Percentiles rank a stretch among this genome's conserved stretches.
Evolutionary conservation across 2,113 vertebrate genomes (phyloP).

Genomic region (Ptilorrhoa leucosticta): DNA sequence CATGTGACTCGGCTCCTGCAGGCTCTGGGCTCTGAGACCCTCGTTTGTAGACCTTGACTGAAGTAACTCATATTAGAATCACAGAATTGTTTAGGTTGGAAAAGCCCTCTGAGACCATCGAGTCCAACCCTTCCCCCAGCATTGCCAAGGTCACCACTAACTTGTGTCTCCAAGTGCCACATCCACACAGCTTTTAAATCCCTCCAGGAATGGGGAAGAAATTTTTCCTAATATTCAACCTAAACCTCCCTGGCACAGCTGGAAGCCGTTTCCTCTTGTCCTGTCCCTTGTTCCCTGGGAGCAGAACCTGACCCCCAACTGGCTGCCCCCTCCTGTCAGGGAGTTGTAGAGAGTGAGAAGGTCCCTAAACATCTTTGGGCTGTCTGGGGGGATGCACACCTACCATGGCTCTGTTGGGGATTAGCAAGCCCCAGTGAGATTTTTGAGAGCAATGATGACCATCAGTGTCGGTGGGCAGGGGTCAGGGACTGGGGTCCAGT

Average conservation of each 20-base stretch:
- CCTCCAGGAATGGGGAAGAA: neutral
- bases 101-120: neutral
- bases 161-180: neutral
- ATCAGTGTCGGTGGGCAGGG: fast-evolving
- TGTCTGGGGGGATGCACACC: neutral
- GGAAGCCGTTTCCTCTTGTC: neutral
- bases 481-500: neutral
- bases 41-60: fast-evolving
- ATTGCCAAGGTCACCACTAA: neutral
- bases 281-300: neutral
- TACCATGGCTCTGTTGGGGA: neutral
- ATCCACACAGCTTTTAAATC: neutral
- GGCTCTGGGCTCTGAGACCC: neutral
- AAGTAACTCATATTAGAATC: fast-evolving
- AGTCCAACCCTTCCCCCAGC: neutral
- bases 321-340: neutral
- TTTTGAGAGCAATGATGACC: neutral
- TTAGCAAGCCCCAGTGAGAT: neutral
- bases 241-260: neutral
- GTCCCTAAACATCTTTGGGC: neutral
- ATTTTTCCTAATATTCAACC: neutral
- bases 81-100: neutral
- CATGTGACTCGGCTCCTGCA: fast-evolving
- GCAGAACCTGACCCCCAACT: neutral
- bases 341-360: neutral